Percentiles rank a stretch among this genome's conserved stretches.
phyloP scores from a whole-genome alignment of 2,113 vertebrate genomes.

The Atlantisia rogersi region DNA sequence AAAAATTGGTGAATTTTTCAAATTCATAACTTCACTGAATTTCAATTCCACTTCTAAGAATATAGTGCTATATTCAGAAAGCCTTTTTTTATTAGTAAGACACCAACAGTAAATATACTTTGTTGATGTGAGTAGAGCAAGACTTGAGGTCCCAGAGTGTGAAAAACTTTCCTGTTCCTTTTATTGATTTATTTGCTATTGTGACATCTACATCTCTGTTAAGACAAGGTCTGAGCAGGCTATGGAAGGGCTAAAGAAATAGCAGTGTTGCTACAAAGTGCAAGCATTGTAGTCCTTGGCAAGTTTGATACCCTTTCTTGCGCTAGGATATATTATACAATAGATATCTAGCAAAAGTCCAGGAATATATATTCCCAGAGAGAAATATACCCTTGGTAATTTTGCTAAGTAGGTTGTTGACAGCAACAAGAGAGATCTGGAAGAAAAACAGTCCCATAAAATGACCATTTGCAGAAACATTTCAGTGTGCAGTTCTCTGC shows the following conservation, averaged over 20 bases:
- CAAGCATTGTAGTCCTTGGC: background rate
- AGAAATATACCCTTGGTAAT: background rate
- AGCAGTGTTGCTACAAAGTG: background rate
- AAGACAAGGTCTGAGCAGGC: background rate
- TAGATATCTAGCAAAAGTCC: background rate
- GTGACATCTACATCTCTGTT: background rate
- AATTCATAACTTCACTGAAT: background rate
- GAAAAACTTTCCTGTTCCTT: background rate
- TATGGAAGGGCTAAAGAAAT: background rate
- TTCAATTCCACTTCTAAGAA: background rate
- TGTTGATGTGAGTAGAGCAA: background rate
- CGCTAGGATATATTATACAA: background rate
- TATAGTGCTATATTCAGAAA: background rate
- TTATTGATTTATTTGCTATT: background rate
- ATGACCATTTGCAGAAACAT: background rate
- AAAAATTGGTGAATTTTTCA: background rate
- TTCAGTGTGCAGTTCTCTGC: background rate
- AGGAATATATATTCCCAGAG: background rate
- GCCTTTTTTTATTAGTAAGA: background rate
- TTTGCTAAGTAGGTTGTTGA: constrained; percentile 3
- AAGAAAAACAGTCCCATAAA: background rate
- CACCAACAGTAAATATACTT: background rate
- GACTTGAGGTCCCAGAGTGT: background rate
- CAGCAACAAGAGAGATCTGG: background rate
- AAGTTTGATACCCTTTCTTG: background rate